A percentile compares a stretch with the other conserved stretches of the same genome.
These are phyloP conservation scores for Amblyjoppa fuscipennis DNA, from an alignment of 2,888 invertebrate genomes.

Conservation along the genomic window DNA sequence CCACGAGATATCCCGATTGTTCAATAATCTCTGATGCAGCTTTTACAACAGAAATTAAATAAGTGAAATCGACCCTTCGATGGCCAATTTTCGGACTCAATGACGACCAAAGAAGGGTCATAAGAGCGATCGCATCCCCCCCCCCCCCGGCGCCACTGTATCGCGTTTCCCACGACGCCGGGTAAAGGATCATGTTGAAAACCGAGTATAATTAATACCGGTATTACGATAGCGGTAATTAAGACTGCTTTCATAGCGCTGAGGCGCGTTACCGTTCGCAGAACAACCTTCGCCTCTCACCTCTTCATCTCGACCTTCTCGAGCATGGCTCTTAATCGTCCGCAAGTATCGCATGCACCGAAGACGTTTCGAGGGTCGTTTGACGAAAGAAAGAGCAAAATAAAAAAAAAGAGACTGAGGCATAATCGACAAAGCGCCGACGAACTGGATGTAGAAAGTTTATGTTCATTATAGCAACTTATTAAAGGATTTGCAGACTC, in stretches of 20 bases:
- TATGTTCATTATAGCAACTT: constrained; percentile 20
- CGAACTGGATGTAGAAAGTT: not conserved
- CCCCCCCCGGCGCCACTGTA: constrained; percentile 28
- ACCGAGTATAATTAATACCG: constrained; percentile 67
- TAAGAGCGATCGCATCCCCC: constrained; percentile 15
- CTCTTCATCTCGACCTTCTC: not conserved
- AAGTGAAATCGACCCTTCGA: not conserved
- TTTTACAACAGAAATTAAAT: not conserved
- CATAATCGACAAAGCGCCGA: not conserved
- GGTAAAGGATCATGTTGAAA: constrained; percentile 50
- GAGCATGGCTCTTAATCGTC: not conserved
- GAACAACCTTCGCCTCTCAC: not conserved
- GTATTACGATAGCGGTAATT: constrained; percentile 67
- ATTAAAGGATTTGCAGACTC: too few relatives aligned
- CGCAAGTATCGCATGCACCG: too few relatives aligned
- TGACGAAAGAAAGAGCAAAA: not conserved
- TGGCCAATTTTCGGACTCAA: not conserved
- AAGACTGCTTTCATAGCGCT: constrained; percentile 54
- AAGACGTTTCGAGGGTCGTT: not conserved
- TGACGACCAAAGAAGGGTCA: constrained; percentile 6
- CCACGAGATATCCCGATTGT: not conserved
- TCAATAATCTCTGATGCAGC: not conserved
- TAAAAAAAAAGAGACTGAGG: not conserved
- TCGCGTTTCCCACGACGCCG: constrained; percentile 58
- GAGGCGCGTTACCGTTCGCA: not conserved